Evolutionary conservation across 2,797 vertebrate species (phyloP).

Genomic region (Myiotriccus ornatus): DNA sequence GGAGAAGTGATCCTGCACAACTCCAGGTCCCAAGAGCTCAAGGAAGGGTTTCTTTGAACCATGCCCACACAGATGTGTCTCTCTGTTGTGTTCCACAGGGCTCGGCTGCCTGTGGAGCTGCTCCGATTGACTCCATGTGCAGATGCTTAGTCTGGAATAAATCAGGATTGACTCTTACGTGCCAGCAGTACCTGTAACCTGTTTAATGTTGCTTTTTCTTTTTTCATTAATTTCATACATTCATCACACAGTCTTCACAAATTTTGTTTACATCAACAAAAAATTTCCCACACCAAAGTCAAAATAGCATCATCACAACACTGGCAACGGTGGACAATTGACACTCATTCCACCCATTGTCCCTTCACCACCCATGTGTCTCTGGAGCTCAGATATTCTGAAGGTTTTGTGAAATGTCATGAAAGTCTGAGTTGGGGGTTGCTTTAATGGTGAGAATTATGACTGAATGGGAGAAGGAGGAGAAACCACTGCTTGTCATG

Average conservation of each 20-base stretch:
- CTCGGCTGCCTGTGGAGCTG: background rate
- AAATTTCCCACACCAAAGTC: background rate
- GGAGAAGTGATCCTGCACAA: background rate
- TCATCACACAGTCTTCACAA: background rate
- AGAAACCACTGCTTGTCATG: background rate
- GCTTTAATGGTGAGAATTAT: background rate
- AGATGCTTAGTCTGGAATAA: background rate
- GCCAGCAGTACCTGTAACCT: background rate
- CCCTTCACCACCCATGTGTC: background rate
- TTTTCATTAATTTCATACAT: background rate
- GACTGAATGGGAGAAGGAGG: background rate
- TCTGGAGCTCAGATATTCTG: background rate
- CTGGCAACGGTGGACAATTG: background rate
- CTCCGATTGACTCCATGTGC: background rate
- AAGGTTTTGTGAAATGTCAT: background rate
- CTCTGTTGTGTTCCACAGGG: background rate
- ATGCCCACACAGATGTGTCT: slow-evolving; percentile 1
- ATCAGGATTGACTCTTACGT: background rate
- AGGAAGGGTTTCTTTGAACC: slow-evolving; percentile 10
- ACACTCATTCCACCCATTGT: fast-evolving
- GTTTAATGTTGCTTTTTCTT: background rate
- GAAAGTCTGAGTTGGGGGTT: background rate
- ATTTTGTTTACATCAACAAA: background rate
- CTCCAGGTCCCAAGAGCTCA: background rate
- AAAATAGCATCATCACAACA: background rate